phyloP scores from a whole-genome alignment of 2,888 invertebrate genomes.

The Anagyrus pseudococci region DNA sequence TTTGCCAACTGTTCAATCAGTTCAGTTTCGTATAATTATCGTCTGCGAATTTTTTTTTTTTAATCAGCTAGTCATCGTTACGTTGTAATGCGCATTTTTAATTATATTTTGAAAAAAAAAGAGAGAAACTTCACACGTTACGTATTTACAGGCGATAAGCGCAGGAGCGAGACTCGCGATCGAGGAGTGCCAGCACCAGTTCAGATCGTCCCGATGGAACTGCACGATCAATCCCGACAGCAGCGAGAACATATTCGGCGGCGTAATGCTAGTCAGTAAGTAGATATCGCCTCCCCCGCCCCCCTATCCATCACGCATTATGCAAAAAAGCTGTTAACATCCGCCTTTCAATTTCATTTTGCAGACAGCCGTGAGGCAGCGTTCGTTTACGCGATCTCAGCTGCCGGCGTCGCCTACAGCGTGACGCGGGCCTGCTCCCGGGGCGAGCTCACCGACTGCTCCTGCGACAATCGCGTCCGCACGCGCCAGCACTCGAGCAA shows the following conservation, averaged over 20 bases:
- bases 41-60: too few relatives aligned
- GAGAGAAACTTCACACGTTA: background rate
- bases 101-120: constrained; percentile 6
- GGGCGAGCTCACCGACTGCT: constrained; percentile 86
- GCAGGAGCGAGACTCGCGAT: constrained; percentile 84
- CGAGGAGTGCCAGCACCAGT: constrained; percentile 90
- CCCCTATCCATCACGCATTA: too few relatives aligned
- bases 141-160: constrained; percentile 73
- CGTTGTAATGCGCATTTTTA: constrained; percentile 35
- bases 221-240: constrained; percentile 78
- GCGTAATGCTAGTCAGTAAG: constrained; percentile 85
- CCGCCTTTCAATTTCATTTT: constrained; percentile 43
- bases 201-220: constrained; percentile 87
- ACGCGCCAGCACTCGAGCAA: constrained; percentile 72
- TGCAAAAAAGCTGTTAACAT: constrained; percentile 14
- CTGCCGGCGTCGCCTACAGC: constrained; percentile 88
- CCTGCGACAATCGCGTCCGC: constrained; percentile 83
- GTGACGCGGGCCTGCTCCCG: constrained; percentile 87
- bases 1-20: too few relatives aligned
- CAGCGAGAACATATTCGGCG: constrained; percentile 82
- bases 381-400: constrained; percentile 86
- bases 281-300: constrained; percentile 47
- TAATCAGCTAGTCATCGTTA: constrained; percentile 7
- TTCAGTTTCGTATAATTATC: too few relatives aligned
- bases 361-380: constrained; percentile 89